phyloP scores from a whole-genome alignment of 2,797 vertebrate species.

The Helicolenus hilgendorfi region DNA sequence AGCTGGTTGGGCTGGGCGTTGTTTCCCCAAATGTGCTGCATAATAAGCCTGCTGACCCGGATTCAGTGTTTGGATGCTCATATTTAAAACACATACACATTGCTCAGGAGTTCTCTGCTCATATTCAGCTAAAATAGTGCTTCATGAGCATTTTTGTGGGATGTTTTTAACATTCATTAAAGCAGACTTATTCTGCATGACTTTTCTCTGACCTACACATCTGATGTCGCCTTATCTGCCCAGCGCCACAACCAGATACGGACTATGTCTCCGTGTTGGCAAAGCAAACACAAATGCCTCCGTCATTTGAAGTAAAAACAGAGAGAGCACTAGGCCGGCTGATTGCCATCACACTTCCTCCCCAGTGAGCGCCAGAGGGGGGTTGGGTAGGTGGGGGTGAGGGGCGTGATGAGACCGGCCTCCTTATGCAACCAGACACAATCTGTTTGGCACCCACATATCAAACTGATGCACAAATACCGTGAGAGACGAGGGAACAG shows the following conservation, averaged over 20 bases:
- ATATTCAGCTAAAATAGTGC: not conserved
- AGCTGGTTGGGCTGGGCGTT: constrained; percentile 20
- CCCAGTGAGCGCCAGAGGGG: not conserved
- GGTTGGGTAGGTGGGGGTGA: too few relatives aligned
- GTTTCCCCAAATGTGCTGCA: constrained; percentile 3
- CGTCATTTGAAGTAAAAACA: constrained; percentile 75
- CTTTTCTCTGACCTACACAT: constrained; percentile 40
- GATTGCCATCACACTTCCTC: constrained; percentile 73
- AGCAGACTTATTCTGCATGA: not conserved
- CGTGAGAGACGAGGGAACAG: not conserved
- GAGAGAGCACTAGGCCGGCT: not conserved
- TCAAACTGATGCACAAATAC: constrained; percentile 17
- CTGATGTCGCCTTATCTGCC: constrained; percentile 31
- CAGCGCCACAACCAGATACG: constrained; percentile 22
- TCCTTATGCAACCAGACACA: constrained; percentile 52
- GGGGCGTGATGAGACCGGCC: not conserved
- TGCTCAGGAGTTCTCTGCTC: not conserved
- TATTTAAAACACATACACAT: not conserved
- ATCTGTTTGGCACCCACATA: constrained; percentile 25
- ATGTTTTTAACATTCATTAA: not conserved
- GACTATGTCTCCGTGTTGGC: constrained; percentile 63
- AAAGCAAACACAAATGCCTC: constrained; percentile 75
- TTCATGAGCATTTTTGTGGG: not conserved
- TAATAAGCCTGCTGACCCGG: constrained; percentile 36
- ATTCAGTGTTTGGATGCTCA: not conserved